Base-by-base conservation (phyloP, 2,113 vertebrate species). In the Ciconia stormi region DNA sequence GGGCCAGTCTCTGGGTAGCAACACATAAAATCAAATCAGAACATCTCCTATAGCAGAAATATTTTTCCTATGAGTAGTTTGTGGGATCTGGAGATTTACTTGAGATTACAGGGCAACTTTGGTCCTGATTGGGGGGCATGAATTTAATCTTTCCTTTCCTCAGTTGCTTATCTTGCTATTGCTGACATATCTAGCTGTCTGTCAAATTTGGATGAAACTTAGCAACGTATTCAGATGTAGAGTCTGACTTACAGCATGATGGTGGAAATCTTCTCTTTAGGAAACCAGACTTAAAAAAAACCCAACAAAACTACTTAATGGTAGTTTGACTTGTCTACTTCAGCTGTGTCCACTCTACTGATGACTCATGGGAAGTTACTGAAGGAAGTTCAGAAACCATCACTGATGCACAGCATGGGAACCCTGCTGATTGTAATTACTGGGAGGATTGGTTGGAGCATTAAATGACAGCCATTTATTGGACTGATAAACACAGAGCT, bases 351-450 rank as follows among this genome's bases (percentile, higher is more conserved):
- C 70, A 86, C 83, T 70, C 53, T 26, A 63, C 72, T 38, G 61
- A 65, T 38, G 30, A 83, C 40, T 94, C 46, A 56, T 3, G 46
- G 76, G 91, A 94, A 94, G 72, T 81, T 73, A 81, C 81, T 89
- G 90, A 78, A 93, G 63, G 58, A 83, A 89, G 77, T 84, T 89
- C 83, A 89, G 1, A 1, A 94, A 70, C 71, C 92, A 59, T 91
- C 83, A 63, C 89, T 83, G 93, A 94, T 95, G 66, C 93, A 91
- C 91, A 92, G 63, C 87, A 77, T 91, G 89, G 93, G 76, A 95
- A 91, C 21, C 66, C 82, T 58, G 30, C 44, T 59, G 90, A 34
- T 32, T 53, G 78, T 29, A 94, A 79, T 90, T 93, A 63, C 87
- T 59, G 42, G 70, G 29, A 87, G 29, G 47, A 46, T 20, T 79